A percentile compares a stretch with the other conserved stretches of the same genome.
These are phyloP conservation scores for Bombus waltoni DNA, from an alignment of 1,140 invertebrate species.

Conservation along the genomic window DNA sequence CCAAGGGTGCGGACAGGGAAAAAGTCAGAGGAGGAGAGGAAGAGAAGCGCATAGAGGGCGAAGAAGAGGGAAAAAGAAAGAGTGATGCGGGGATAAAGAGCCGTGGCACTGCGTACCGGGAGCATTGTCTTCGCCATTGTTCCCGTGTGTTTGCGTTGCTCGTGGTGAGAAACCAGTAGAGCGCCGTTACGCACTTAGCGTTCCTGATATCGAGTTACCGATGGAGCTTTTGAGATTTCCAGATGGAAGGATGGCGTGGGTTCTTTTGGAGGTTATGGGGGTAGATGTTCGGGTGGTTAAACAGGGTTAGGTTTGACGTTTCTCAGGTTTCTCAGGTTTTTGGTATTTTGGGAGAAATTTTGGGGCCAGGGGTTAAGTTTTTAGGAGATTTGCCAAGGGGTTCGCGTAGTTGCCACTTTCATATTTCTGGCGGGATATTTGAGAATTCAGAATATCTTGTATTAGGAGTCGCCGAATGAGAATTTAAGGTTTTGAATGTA, in stretches of 20 bases:
- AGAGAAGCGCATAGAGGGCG: neutral
- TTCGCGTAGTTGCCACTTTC: too few species aligned
- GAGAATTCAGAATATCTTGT: too few species aligned
- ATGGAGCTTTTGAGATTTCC: neutral
- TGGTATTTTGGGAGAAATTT: too few species aligned
- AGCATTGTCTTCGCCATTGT: slow-evolving; percentile 31
- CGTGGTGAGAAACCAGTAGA: neutral
- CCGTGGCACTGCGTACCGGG: neutral
- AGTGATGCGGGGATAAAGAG: slow-evolving; percentile 3
- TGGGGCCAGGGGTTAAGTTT: too few species aligned
- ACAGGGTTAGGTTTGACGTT: too few species aligned
- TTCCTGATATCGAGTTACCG: slow-evolving; percentile 22
- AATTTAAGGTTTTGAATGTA: too few species aligned
- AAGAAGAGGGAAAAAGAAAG: neutral
- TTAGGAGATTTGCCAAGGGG: too few species aligned
- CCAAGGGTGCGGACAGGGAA: neutral
- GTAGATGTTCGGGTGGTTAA: too few species aligned
- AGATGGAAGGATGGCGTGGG: neutral
- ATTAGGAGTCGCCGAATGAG: too few species aligned
- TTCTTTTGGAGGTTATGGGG: neutral
- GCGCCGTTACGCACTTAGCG: neutral
- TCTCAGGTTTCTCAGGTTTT: too few species aligned
- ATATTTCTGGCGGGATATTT: too few species aligned
- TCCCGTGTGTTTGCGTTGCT: slow-evolving; percentile 24
- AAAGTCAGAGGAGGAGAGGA: neutral